Base-by-base conservation (phyloP, 2,113 vertebrate species). In the Eurypyga helias region DNA sequence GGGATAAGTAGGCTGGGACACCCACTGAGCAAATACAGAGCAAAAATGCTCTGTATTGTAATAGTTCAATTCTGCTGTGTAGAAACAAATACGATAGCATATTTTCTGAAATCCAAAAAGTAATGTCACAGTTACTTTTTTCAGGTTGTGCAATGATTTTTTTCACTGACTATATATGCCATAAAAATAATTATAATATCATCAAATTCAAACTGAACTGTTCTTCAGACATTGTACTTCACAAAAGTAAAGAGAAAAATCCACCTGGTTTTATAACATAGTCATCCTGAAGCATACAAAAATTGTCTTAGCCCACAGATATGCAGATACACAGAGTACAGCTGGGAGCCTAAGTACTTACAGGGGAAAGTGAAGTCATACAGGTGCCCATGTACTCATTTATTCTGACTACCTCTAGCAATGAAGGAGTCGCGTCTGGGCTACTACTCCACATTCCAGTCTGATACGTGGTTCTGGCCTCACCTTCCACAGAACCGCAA, bases 41-140 rank as follows among this genome's bases (percentile, higher is more conserved):
- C 25, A 94, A 91, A 97, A 98, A 95, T 92, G 66, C n/a, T 85
- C 85, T 94, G 64, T 83, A 76, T 93, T 90, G 73, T 77, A 95
- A 89, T 93, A 93, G 89, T 93, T 77, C 41, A 73, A 66, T 80
- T 97, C 84, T 83, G 34, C 49, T 72, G 33, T 67, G 76, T 73
- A 64, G 84, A 87, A 95, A 86, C 4, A 5, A 95, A 65, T 52
- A 82, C 33, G 43, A 92, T 64, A 89, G 24, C 58, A 54, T 52
- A 52, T 83, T 95, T 92, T 89, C 89, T 83, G 78, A 97, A 98
- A 96, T 77, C 46, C 64, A 72, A 61, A 52, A 89, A 72, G 38
- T 84, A 92, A 94, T 94, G 75, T 88, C 79, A 90, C 5, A 13
- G 41, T 46, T 91, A 45, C 25, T 17, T 73, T 95, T 77, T 72